These are phyloP conservation scores for Drosophila sproati DNA, from an alignment of 1,140 invertebrate species.

Conservation along the genomic window DNA sequence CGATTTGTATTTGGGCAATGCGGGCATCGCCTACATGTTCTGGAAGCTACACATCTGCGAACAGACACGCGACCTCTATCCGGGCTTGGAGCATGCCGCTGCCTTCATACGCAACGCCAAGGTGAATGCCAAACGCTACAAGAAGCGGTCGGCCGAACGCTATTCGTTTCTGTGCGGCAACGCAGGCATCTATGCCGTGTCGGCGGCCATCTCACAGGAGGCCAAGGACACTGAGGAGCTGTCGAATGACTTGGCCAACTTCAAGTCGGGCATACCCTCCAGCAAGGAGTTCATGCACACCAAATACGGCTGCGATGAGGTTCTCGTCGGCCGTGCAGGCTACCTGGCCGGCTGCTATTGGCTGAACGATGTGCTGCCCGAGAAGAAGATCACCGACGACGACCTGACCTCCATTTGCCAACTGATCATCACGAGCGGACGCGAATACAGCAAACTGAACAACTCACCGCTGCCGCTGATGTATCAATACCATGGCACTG, in stretches of 20 bases:
- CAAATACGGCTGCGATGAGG: slow-evolving; percentile 91
- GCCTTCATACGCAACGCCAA: slow-evolving; percentile 85
- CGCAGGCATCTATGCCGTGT: slow-evolving; percentile 88
- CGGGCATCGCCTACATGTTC: slow-evolving; percentile 86
- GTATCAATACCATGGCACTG: slow-evolving; percentile 94
- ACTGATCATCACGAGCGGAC: slow-evolving; percentile 89
- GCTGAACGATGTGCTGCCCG: slow-evolving; percentile 87
- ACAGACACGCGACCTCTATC: slow-evolving; percentile 76
- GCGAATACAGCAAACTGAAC: slow-evolving; percentile 87
- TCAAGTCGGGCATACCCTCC: slow-evolving; percentile 80
- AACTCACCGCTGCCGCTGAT: slow-evolving; percentile 90
- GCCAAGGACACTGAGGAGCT: slow-evolving; percentile 77
- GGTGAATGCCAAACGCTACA: slow-evolving; percentile 74
- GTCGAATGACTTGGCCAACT: slow-evolving; percentile 85
- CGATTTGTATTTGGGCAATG: slow-evolving; percentile 86
- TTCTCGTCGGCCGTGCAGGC: slow-evolving; percentile 93
- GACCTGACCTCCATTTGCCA: slow-evolving; percentile 88
- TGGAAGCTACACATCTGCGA: slow-evolving; percentile 85
- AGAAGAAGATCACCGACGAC: slow-evolving; percentile 85
- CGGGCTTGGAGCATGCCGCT: slow-evolving; percentile 80
- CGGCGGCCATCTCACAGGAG: slow-evolving; percentile 85
- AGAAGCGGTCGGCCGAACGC: slow-evolving; percentile 77
- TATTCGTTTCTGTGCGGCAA: slow-evolving; percentile 87
- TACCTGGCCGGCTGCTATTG: slow-evolving; percentile 91
- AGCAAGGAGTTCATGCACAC: slow-evolving; percentile 86